Conservation (phyloP, 1,140 invertebrate species). For the Penaeus chinensis region DNA sequence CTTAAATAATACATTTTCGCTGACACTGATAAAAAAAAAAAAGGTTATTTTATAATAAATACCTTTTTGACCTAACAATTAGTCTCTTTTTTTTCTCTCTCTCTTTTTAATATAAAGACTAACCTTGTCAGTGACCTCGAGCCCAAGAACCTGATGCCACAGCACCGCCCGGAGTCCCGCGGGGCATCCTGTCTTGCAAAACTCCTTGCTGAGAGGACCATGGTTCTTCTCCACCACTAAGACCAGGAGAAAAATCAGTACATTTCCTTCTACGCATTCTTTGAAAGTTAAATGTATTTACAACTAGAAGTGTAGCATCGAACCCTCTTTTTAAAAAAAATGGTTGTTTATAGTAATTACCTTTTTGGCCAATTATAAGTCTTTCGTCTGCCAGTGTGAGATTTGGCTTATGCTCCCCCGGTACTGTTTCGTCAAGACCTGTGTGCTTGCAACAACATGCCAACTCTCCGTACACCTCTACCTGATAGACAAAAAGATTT, state of each 20-base stretch:
- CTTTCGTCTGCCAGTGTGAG: conserved; percentile 60
- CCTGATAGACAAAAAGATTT: conserved; percentile 11
- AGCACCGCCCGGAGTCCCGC: conserved; percentile 80
- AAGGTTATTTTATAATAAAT: too few species aligned
- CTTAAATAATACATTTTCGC: too few species aligned
- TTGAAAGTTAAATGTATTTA: background rate
- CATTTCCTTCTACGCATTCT: background rate
- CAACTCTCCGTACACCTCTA: conserved; percentile 64
- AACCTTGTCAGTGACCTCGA: conserved; percentile 75
- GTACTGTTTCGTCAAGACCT: conserved; percentile 59
- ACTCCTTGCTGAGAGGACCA: conserved; percentile 74
- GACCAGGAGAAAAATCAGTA: background rate
- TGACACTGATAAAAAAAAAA: too few species aligned
- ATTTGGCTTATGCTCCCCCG: conserved; percentile 59
- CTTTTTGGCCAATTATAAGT: conserved; percentile 65
- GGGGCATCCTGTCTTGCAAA: conserved; percentile 86
- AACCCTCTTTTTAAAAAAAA: too few species aligned
- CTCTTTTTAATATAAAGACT: background rate
- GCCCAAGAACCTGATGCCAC: conserved; percentile 86
- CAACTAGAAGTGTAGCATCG: too few species aligned
- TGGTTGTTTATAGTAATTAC: conserved; percentile 29
- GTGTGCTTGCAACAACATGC: conserved; percentile 62
- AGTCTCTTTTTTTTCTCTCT: too few species aligned
- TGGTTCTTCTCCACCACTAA: conserved; percentile 66
- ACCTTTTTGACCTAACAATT: background rate